These are phyloP conservation scores for Nasonovia ribisnigri DNA, from an alignment of 2,888 invertebrate genomes.

Conservation along the genomic window DNA sequence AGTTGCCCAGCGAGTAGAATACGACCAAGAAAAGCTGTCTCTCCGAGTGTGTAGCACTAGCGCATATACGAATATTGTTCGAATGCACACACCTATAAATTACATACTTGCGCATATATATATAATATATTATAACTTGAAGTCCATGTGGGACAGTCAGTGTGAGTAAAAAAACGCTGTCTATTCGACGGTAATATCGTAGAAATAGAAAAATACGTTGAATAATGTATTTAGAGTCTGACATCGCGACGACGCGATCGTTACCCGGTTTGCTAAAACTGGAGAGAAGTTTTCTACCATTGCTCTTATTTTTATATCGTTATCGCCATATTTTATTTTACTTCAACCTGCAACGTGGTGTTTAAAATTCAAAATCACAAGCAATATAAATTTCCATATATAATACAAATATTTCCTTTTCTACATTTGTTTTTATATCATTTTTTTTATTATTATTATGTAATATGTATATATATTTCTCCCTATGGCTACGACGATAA, in stretches of 20 bases:
- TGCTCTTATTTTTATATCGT: neutral
- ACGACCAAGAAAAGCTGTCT: neutral
- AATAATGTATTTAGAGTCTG: neutral
- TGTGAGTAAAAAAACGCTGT: neutral
- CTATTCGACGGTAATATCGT: neutral
- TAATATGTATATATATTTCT: too few relatives aligned
- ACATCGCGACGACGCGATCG: neutral
- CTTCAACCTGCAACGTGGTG: rapidly evolving
- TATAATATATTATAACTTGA: neutral
- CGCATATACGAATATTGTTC: neutral
- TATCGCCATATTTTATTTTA: neutral
- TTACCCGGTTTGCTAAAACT: neutral
- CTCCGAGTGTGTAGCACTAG: neutral
- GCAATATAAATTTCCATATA: neutral
- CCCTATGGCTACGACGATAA: too few relatives aligned
- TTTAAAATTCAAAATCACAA: neutral
- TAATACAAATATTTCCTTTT: neutral
- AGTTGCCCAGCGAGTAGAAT: neutral
- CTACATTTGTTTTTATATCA: too few relatives aligned
- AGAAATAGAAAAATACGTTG: neutral
- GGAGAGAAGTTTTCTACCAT: neutral
- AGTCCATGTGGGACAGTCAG: neutral
- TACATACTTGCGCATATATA: neutral
- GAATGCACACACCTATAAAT: neutral
- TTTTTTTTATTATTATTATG: too few relatives aligned